phyloP scores from a whole-genome alignment of 64 coral and sea anemone genomes.

The Orbicella faveolata region DNA sequence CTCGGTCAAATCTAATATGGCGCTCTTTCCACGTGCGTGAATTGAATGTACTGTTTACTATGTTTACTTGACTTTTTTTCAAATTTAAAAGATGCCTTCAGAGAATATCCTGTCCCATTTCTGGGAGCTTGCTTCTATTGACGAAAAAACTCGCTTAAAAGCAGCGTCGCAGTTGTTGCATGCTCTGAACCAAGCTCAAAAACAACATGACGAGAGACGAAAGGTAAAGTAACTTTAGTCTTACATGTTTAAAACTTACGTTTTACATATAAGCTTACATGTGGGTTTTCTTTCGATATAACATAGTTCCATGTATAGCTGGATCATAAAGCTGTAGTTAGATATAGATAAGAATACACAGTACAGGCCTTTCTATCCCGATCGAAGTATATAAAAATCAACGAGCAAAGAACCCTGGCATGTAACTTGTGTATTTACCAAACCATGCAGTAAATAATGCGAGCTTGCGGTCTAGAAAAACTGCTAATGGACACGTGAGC shows the following conservation, averaged over 20 bases:
- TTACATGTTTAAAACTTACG: neutral
- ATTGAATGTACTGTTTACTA: neutral
- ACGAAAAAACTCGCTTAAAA: conserved; percentile 73
- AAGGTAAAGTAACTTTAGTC: neutral
- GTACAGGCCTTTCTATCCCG: too few species aligned
- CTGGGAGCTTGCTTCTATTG: conserved; percentile 88
- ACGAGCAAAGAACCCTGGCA: too few species aligned
- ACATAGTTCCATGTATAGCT: too few species aligned
- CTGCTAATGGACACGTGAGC: too few species aligned
- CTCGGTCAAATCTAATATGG: conserved; percentile 33
- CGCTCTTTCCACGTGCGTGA: conserved; percentile 1
- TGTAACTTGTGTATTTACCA: too few species aligned
- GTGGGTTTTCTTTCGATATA: too few species aligned
- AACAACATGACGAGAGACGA: conserved; percentile 30
- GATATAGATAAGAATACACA: too few species aligned
- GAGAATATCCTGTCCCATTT: conserved; percentile 74
- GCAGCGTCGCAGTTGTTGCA: conserved; percentile 58
- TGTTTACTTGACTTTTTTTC: neutral
- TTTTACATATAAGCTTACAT: too few species aligned
- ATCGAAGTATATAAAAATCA: too few species aligned
- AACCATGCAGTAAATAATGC: too few species aligned
- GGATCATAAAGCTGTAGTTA: too few species aligned
- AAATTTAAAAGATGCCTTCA: conserved; percentile 49
- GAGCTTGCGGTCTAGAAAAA: too few species aligned
- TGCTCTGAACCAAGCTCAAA: conserved; percentile 55